phyloP scores from a whole-genome alignment of 2,888 invertebrate genomes.

The Athetis lepigone region DNA sequence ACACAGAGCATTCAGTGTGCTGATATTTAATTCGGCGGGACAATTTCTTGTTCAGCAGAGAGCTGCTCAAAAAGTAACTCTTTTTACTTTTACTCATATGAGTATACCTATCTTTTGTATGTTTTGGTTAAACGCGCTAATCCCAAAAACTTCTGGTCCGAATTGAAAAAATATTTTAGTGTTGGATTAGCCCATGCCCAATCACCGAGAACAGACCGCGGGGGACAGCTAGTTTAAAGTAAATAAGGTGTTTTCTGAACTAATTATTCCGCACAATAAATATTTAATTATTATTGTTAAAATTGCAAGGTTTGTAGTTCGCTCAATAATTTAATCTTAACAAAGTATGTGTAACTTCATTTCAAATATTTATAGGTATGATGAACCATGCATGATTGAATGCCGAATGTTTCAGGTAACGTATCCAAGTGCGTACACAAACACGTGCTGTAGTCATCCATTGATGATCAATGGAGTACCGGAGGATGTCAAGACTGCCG shows the following conservation, averaged over 20 bases:
- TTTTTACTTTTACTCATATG: neutral
- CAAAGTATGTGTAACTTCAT: neutral
- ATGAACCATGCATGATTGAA: neutral
- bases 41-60: slow-evolving; percentile 96
- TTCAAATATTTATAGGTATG: neutral
- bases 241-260: no score
- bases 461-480: slow-evolving; percentile 92
- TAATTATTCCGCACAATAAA: no score
- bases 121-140: no score
- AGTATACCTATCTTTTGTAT: no score
- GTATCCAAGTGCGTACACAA: slow-evolving; percentile 94
- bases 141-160: no score
- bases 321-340: no score
- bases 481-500: slow-evolving; percentile 93
- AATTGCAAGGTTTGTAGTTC: no score
- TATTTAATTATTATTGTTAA: no score
- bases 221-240: no score
- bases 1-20: slow-evolving; percentile 98
- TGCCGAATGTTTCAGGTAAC: slow-evolving; percentile 89
- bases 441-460: slow-evolving; percentile 98
- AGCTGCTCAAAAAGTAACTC: slow-evolving; percentile 92
- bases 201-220: no score
- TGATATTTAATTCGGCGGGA: slow-evolving; percentile 94
- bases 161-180: no score
- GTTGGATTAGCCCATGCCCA: no score